Evolutionary conservation across 1,140 invertebrate species (phyloP).

Genomic region (Drosophila azteca): DNA sequence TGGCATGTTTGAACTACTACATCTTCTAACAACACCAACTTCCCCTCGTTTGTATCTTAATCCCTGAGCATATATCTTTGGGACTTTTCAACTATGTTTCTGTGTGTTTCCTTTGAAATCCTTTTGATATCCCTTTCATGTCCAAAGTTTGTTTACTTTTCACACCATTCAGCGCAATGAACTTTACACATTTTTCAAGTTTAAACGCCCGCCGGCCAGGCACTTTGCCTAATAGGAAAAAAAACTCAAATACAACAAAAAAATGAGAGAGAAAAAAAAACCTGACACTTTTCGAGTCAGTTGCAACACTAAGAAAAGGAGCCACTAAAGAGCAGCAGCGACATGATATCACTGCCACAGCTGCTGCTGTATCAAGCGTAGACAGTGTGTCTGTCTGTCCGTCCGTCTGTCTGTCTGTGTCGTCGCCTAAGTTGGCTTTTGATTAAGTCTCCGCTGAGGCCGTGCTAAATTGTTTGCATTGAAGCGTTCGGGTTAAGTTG

Average conservation of each 20-base stretch:
- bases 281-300: slow-evolving; percentile 51
- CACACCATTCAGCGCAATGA: slow-evolving; percentile 67
- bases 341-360: slow-evolving; percentile 5
- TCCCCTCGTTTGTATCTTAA: no score
- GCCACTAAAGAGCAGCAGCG: slow-evolving; percentile 34
- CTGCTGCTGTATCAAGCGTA: neutral
- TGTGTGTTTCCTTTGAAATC: no score
- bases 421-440: slow-evolving; percentile 63
- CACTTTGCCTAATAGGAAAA: slow-evolving; percentile 72
- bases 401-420: slow-evolving; percentile 17
- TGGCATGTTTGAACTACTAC: no score
- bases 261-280: slow-evolving; percentile 30
- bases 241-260: no score
- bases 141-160: slow-evolving; percentile 50
- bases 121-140: neutral
- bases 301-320: slow-evolving; percentile 5
- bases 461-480: slow-evolving; percentile 79
- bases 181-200: slow-evolving; percentile 74
- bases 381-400: neutral
- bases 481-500: slow-evolving; percentile 47
- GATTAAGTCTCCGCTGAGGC: slow-evolving; percentile 70
- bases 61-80: no score
- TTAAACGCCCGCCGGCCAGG: slow-evolving; percentile 68
- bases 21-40: no score
- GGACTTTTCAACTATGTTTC: no score